Conservation (phyloP, 2,113 vertebrate genomes). For the Sebastes schlegelii region DNA sequence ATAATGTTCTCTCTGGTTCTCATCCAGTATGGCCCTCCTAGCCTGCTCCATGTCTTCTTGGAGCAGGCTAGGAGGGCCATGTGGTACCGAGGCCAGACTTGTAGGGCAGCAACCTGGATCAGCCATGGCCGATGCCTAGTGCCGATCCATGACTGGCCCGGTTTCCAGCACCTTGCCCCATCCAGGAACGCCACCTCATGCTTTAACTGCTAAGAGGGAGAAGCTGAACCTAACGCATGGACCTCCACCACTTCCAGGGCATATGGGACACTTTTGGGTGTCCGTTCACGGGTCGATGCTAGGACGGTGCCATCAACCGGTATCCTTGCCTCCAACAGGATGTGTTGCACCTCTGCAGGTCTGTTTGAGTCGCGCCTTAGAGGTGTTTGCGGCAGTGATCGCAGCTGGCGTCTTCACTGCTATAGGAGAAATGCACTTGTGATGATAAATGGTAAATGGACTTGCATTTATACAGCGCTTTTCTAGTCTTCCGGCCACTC, state of each 20-base stretch:
- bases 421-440: not conserved
- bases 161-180: not conserved
- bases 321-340: no score
- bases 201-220: no score
- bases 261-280: not conserved
- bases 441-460: not conserved
- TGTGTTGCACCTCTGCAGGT: not conserved
- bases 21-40: not conserved
- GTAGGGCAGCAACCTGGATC: not conserved
- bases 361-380: not conserved
- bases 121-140: not conserved
- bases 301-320: no score
- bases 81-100: not conserved
- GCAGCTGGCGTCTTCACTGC: not conserved
- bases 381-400: not conserved
- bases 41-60: not conserved
- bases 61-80: not conserved
- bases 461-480: no score
- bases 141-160: not conserved
- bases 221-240: not conserved
- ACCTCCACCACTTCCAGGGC: not conserved
- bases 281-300: no score
- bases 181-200: no score
- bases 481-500: no score
- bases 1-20: not conserved